Conservation (phyloP, 64 coral and sea anemone genomes). For the Dendronephthya gigantea region DNA sequence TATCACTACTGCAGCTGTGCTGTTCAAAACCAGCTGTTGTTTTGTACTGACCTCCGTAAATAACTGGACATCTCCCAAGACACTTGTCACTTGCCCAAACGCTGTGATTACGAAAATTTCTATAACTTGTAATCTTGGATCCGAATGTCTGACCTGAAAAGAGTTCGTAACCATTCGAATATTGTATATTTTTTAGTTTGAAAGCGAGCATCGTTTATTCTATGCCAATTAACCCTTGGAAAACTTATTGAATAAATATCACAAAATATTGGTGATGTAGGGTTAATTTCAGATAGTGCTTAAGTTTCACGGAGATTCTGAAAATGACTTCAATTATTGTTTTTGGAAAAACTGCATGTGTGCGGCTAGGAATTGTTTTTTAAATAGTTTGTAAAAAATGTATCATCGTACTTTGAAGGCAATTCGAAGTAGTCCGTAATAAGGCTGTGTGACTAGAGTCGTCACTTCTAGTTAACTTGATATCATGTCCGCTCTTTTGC, state of each 20-base stretch:
- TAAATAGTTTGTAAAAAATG: too few species aligned
- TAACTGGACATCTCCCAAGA: not conserved
- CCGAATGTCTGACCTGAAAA: not conserved
- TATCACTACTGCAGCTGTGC: not conserved
- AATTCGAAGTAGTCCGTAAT: conserved; percentile 19
- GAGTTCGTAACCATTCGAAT: too few species aligned
- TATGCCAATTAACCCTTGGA: too few species aligned
- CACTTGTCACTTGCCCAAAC: not conserved
- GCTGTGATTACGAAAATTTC: not conserved
- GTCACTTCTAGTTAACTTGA: conserved; percentile 41
- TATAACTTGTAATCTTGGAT: not conserved
- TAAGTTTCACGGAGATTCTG: too few species aligned
- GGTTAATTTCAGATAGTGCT: too few species aligned
- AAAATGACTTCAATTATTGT: too few species aligned
- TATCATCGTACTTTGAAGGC: not conserved
- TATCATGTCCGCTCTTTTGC: conserved; percentile 11
- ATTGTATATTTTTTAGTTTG: too few species aligned
- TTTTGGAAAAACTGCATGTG: too few species aligned
- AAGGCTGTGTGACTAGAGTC: conserved; percentile 20
- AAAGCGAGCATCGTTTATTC: too few species aligned
- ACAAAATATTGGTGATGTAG: too few species aligned
- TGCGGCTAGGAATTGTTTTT: too few species aligned
- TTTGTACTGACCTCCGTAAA: not conserved
- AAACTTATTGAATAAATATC: too few species aligned
- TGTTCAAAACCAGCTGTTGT: not conserved